Evolutionary conservation across 2,797 vertebrate species (phyloP), one percentile per base, ranked within the genome.

Genomic region (Hyperoplus lanceolatus): DNA sequence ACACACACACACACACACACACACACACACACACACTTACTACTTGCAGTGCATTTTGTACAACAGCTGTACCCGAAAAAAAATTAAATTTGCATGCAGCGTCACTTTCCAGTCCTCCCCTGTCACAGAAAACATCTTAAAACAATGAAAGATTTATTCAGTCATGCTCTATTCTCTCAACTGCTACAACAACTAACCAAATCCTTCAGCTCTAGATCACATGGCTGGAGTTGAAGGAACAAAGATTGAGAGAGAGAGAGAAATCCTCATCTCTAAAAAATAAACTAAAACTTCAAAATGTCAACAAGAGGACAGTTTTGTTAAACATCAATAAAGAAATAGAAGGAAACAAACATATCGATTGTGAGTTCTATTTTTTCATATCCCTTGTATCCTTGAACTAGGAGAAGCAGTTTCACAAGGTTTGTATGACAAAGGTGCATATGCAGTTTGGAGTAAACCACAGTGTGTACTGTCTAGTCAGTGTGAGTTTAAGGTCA

Each of bases 281-380:
- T 29, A 36, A 51, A 29, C 21, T 45, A 48, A 75, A 60, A 75
- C 29, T 48, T 46, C 12, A 39, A 51, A 42, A 56, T 39, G 48
- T 70, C n/a, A 16, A 36, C 48, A 53, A 39, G 18, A 12, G 15
- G 7, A 53, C 4, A 42, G 8, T 8, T 45, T 36, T 10, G 8
- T n/a, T 50, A 16, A 11, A 18, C n/a, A n/a, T 56, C 21, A 10
- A 11, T n/a, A 12, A 38, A 18, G 6, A 15, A 45, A 29, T 1
- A 18, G 51, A 46, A 14, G 18, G 6, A 9, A 39, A 38, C 21
- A 62, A 41, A 60, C 15, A 6, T 39, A 15, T 6, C 39, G 16
- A 64, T 50, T 15, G 6, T 18, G 10, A 29, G 29, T 29, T 29
- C 2, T 29, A 29, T 29, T 29, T 21, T 21, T 21, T 29, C 2